A percentile compares a stretch with the other conserved stretches of the same genome.
phyloP scores from a whole-genome alignment of 64 coral and sea anemone species.

The Montipora sp. region DNA sequence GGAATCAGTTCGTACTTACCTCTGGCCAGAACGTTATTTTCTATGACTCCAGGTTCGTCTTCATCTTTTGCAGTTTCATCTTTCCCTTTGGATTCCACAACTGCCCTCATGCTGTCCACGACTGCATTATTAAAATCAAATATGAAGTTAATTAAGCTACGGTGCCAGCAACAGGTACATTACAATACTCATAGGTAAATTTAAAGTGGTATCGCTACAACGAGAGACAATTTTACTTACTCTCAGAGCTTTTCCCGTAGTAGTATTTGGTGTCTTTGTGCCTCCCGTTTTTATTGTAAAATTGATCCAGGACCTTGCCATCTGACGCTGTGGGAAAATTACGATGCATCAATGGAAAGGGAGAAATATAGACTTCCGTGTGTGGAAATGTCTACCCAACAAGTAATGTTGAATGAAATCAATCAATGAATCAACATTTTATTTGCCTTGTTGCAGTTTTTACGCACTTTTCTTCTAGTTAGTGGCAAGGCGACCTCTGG shows the following conservation, averaged over 20 bases:
- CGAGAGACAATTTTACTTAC: not conserved
- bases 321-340: not conserved
- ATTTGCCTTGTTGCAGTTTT: too few species aligned
- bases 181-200: too few species aligned
- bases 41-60: not conserved
- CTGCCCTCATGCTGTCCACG: slow-evolving; percentile 57
- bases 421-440: too few species aligned
- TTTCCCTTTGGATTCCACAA: slow-evolving; percentile 35
- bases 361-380: too few species aligned
- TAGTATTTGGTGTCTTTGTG: slow-evolving; percentile 67
- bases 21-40: slow-evolving; percentile 50
- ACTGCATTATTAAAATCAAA: slow-evolving; percentile 7
- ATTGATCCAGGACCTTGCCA: slow-evolving; percentile 53
- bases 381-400: too few species aligned
- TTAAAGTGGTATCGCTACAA: too few species aligned
- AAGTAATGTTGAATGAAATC: too few species aligned
- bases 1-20: not conserved
- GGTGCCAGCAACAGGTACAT: too few species aligned
- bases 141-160: too few species aligned
- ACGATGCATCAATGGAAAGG: not conserved
- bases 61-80: slow-evolving; percentile 4
- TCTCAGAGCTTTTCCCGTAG: slow-evolving; percentile 62
- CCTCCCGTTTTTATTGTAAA: slow-evolving; percentile 50
- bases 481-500: too few species aligned
- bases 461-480: too few species aligned